A percentile compares a stretch with the other conserved stretches of the same genome.
Conservation (phyloP, 2,113 vertebrate species). For the Xiphophorus couchianus region DNA sequence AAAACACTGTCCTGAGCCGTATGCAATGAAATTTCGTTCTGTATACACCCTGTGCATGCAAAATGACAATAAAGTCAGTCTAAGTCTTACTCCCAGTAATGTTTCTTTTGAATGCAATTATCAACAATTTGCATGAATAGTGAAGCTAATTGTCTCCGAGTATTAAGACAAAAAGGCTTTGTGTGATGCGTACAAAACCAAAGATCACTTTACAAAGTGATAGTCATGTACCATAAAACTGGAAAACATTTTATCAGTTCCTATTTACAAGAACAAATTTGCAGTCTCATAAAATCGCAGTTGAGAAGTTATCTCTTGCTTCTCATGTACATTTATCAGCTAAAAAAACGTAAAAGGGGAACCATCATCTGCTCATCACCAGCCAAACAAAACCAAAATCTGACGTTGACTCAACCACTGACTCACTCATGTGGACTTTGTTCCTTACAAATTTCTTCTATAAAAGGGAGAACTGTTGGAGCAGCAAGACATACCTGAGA, state of each 20-base stretch:
- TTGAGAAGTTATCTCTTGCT: background rate
- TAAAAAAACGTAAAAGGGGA: conserved; percentile 11
- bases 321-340: conserved; percentile 8
- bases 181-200: background rate
- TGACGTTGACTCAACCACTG: background rate
- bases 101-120: no score
- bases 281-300: background rate
- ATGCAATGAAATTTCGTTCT: no score
- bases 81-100: no score
- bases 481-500: background rate
- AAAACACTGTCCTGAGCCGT: no score
- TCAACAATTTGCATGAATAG: no score
- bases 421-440: conserved; percentile 34
- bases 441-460: background rate
- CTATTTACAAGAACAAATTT: background rate
- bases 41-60: no score
- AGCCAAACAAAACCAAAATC: background rate
- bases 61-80: no score
- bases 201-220: background rate
- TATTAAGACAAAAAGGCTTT: background rate
- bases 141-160: no score
- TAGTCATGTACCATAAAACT: background rate
- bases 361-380: background rate
- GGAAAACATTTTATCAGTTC: background rate
- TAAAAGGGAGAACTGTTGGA: background rate